Evolutionary conservation across 2,888 invertebrate species (phyloP).

Genomic region (Meliscaeva auricollis): DNA sequence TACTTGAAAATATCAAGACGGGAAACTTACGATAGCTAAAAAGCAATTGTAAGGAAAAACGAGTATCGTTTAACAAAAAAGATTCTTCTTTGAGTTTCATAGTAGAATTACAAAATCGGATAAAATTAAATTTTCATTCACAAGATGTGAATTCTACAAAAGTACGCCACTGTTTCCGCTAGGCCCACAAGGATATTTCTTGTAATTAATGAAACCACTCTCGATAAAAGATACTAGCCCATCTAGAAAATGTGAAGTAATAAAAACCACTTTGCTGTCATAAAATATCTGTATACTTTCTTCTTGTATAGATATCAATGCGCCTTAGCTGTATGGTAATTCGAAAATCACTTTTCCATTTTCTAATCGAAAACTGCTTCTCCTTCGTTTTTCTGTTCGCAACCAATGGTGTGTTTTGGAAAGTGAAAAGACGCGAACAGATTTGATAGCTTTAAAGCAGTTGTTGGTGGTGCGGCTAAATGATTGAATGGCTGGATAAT

Average conservation of each 20-base stretch:
- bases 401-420: conserved; percentile 33
- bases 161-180: too few relatives aligned
- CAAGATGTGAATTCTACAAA: too few relatives aligned
- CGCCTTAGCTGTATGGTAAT: conserved; percentile 43
- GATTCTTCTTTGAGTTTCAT: too few relatives aligned
- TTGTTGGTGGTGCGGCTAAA: conserved; percentile 52
- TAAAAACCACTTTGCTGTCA: conserved; percentile 70
- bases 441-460: conserved; percentile 70
- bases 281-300: conserved; percentile 38
- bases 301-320: conserved; percentile 60
- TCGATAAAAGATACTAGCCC: too few relatives aligned
- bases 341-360: conserved; percentile 51
- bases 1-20: too few relatives aligned
- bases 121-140: too few relatives aligned
- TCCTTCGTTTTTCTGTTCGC: conserved; percentile 13
- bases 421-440: conserved; percentile 48
- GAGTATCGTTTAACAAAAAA: too few relatives aligned
- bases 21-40: too few relatives aligned
- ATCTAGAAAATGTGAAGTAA: conserved; percentile 71
- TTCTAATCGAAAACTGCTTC: conserved; percentile 21
- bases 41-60: too few relatives aligned
- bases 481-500: conserved; percentile 70
- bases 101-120: too few relatives aligned
- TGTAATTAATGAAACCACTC: too few relatives aligned
- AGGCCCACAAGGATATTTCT: too few relatives aligned